These are phyloP conservation scores for Sarcophaga subvicina DNA, from an alignment of 2,888 invertebrate species.

Conservation along the genomic window DNA sequence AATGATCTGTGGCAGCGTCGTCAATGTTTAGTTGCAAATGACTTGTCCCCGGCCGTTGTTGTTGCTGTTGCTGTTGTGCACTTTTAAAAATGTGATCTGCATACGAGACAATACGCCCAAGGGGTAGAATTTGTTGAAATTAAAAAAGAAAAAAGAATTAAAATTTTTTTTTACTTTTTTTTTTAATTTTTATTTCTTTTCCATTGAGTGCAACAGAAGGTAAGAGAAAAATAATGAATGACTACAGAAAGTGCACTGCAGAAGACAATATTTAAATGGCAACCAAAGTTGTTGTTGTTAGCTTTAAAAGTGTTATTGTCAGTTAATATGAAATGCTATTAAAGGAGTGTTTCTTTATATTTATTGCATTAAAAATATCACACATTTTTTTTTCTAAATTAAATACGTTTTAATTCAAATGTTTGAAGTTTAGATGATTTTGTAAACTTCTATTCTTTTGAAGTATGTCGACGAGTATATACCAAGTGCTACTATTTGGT, in stretches of 20 bases:
- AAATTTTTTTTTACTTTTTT: slow-evolving; percentile 23
- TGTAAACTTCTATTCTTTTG: too few relatives aligned
- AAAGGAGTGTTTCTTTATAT: too few relatives aligned
- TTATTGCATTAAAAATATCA: too few relatives aligned
- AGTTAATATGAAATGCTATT: too few relatives aligned
- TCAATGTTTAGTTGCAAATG: slow-evolving; percentile 30
- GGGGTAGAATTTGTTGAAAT: slow-evolving; percentile 56
- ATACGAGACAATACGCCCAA: slow-evolving; percentile 63
- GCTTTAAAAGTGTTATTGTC: too few relatives aligned
- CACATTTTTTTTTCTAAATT: too few relatives aligned
- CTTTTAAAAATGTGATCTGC: slow-evolving; percentile 63
- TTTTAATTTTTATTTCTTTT: slow-evolving; percentile 27
- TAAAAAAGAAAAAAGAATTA: neutral
- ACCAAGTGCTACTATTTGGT: too few relatives aligned
- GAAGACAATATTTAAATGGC: too few relatives aligned
- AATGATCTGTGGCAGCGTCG: slow-evolving; percentile 58
- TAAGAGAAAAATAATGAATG: neutral
- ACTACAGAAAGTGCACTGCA: neutral
- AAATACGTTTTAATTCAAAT: too few relatives aligned
- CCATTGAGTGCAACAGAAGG: slow-evolving; percentile 27
- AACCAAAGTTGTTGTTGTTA: too few relatives aligned
- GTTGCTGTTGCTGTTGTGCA: slow-evolving; percentile 4
- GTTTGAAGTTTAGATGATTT: too few relatives aligned
- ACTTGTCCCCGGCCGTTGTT: neutral
- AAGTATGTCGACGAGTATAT: too few relatives aligned